Base-by-base conservation (phyloP, 2,888 invertebrate genomes). In the Microplitis manilae region DNA sequence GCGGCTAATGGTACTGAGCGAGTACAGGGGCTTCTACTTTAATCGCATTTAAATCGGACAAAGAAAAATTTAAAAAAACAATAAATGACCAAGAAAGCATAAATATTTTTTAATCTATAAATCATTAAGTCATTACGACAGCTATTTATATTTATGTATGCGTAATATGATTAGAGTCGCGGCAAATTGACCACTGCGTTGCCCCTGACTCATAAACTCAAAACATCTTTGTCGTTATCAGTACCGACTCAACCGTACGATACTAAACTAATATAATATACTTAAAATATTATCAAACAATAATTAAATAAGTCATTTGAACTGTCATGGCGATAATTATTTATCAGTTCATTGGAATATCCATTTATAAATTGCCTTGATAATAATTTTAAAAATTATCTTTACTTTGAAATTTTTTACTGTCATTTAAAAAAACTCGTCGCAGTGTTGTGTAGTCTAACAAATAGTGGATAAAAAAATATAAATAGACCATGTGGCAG, bases 141-240 rank as follows among this genome's bases (percentile, higher is more conserved):
- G 60, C n/a, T 62, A 17, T 68, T 61, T 73, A 73, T 79, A 75
- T 79, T 79, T 75, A 77, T 41, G 62, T 69, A 70, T 73, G 60
- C 62, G 68, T 69, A 71, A 73, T 73, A 70, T 60, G 62, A 76
- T 77, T 76, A 73, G 71, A 73, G 62, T 69, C 62, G 65, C 69
- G 40, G 15, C 60, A 69, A 76, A 77, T 76, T 79, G 64, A 77
- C 75, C 77, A 77, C 75, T 77, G 68, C 68, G 78, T 50, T 50
- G 50, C 71, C 75, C 77, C 79, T 79, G 79, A 68, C 72, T 75
- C 77, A 76, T 67, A 73, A 72, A 50, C 50, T 13, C 4, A 8
- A 50, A 50, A 50, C 50, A 50, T 50, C 50, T 50, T 50, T 13
- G 50, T 50, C 50, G 50, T 13, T 50, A 50, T 50, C 50, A 50